Conservation (phyloP, 2,797 vertebrate species). For the Sebastes nivosus region DNA sequence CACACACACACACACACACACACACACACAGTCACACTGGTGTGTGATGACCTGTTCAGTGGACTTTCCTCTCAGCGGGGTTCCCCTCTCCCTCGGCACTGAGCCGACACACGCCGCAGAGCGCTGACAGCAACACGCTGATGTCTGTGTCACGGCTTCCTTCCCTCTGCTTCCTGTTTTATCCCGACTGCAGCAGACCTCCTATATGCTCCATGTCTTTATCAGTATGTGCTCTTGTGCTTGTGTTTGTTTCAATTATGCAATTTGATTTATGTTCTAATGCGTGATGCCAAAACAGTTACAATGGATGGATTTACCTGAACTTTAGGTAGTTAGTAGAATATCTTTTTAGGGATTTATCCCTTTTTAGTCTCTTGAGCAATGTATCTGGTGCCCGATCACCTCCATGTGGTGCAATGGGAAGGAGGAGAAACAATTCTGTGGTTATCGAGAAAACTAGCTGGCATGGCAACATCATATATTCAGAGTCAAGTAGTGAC, state of each 20-base stretch:
- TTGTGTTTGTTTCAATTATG: background rate
- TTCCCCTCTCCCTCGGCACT: constrained; percentile 40
- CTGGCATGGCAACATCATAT: background rate
- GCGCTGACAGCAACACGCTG: constrained; percentile 60
- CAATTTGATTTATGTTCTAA: background rate
- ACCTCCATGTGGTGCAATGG: background rate
- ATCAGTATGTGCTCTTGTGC: background rate
- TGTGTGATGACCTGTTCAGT: constrained; percentile 39
- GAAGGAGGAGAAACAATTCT: background rate
- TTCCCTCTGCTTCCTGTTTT: constrained; percentile 26
- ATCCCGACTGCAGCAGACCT: constrained; percentile 34
- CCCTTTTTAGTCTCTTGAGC: background rate
- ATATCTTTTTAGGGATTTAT: background rate
- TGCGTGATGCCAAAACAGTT: background rate
- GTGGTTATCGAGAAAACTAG: background rate
- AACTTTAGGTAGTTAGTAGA: background rate
- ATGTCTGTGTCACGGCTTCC: constrained; percentile 54
- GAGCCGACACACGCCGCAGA: constrained; percentile 43
- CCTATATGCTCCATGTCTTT: constrained; percentile 5
- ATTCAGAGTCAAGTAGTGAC: background rate
- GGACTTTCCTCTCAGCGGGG: constrained; percentile 64
- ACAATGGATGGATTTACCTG: background rate
- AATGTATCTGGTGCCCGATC: background rate
- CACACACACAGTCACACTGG: constrained; percentile 6
- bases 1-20: constrained; percentile 11